phyloP scores from a whole-genome alignment of 2,797 vertebrate genomes.

The Todus mexicanus region DNA sequence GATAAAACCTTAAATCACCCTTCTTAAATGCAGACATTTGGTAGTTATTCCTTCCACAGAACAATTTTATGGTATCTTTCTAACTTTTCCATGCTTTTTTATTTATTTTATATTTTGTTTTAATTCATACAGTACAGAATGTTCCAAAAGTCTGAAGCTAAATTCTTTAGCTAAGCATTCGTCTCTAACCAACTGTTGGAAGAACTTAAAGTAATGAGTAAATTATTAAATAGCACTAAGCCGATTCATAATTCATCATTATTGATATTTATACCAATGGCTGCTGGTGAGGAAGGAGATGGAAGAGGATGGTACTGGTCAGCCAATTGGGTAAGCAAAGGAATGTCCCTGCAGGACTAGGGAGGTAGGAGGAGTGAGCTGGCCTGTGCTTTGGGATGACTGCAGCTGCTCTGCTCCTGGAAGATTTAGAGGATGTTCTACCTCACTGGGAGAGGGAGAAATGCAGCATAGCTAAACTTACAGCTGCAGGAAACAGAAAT shows the following conservation, averaged over 20 bases:
- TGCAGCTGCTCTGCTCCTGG: background rate
- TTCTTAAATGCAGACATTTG: background rate
- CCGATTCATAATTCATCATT: constrained; percentile 17
- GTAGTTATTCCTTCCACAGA: background rate
- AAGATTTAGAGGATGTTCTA: background rate
- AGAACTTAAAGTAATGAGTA: background rate
- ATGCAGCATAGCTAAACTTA: background rate
- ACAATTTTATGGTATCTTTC: background rate
- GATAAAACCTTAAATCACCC: constrained; percentile 5
- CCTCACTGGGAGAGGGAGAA: background rate
- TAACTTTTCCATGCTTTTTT: background rate
- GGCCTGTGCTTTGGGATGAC: background rate
- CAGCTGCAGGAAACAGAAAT: background rate
- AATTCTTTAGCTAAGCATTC: background rate
- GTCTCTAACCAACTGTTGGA: background rate
- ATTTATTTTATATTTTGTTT: background rate
- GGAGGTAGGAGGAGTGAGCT: background rate
- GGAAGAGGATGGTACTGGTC: background rate
- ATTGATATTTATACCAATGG: background rate
- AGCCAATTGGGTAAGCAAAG: background rate
- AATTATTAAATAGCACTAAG: constrained; percentile 16
- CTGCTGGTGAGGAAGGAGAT: background rate
- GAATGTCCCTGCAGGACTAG: background rate
- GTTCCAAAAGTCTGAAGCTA: background rate
- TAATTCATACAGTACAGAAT: background rate